Base-by-base conservation (phyloP, 1,140 invertebrate species). In the Alviniconcha marisindica region DNA sequence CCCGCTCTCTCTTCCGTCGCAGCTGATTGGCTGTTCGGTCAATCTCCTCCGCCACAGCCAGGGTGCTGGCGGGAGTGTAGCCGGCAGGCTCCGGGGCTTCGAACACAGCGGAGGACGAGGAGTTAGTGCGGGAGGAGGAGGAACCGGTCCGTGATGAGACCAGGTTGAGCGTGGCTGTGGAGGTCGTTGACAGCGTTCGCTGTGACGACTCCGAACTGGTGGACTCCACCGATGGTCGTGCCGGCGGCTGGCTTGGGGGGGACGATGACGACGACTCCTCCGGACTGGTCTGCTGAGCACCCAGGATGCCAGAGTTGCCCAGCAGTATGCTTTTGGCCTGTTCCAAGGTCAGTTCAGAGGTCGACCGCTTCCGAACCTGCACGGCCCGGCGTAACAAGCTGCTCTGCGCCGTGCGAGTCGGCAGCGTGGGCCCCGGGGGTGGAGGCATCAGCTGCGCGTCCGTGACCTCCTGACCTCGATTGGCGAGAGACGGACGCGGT, bases 301-400 rank as follows among this genome's bases (percentile, higher is more conserved):
- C 81, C 28, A 90, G 81, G 77, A 90, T 86, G 33, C 88, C 88
- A 28, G 90, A 90, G 66, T 88, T 89, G 28, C 90, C 90, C 28
- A 87, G 60, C 7, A 91, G 84, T 79, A 91, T 91, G 66, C 87
- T 86, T 81, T 91, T 91, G 51, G 90, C 90, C 73, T 90, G 88
- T 54, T 89, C 87, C n/a, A 91, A 60, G 4, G 88, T 90, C 78
- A 91, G 40, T 63, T 91, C 89, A 38, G 86, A 79, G 31, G 84
- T 76, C 14, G 85, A 83, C 28, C 85, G 48, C 38, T 80, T 80
- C 12, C 54, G 77, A 82, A 76, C 44, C 81, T 85, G 86, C 2
- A 56, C 84, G 31, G 87, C 87, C 28, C 85, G 71, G 40, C 83
- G 84, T 33, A 88, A n/a, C 54, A 88, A 86, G 2, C 78, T 82